Conservation (phyloP, 2,113 vertebrate genomes). For the Xiphophorus hellerii region DNA sequence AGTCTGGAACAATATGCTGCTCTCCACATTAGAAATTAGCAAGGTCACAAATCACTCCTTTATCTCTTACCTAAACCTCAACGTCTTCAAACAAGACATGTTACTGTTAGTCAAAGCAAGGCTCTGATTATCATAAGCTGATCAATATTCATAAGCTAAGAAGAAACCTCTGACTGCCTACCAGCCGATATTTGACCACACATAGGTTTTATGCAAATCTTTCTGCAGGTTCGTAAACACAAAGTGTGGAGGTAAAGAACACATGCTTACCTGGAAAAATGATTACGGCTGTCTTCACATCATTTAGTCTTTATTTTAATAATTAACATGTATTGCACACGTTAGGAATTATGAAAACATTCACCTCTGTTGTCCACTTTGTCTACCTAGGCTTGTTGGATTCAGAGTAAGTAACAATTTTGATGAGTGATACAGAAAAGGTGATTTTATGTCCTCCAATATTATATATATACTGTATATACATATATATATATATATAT, state of each 20-base stretch:
- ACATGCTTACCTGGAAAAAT: conserved; percentile 46
- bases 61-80: conserved; percentile 47
- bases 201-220: conserved; percentile 65
- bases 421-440: too few species aligned
- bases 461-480: too few species aligned
- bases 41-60: conserved; percentile 55
- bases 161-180: conserved; percentile 33
- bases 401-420: too few species aligned
- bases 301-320: conserved; percentile 14
- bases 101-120: conserved; percentile 37
- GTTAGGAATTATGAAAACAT: background rate
- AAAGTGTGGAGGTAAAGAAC: conserved; percentile 46
- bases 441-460: too few species aligned
- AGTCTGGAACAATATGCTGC: conserved; percentile 21
- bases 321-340: conserved; percentile 30
- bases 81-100: conserved; percentile 27
- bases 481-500: too few species aligned
- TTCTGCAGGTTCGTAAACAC: conserved; percentile 52
- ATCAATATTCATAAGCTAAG: conserved; percentile 70
- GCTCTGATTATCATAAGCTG: conserved; percentile 41
- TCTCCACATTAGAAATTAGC: conserved; percentile 46
- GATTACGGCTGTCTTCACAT: conserved; percentile 39
- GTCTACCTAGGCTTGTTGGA: background rate
- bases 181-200: conserved; percentile 56
- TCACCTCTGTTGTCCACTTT: background rate